Conservation (phyloP, 2,113 vertebrate species). For the Irena cyanogastra region DNA sequence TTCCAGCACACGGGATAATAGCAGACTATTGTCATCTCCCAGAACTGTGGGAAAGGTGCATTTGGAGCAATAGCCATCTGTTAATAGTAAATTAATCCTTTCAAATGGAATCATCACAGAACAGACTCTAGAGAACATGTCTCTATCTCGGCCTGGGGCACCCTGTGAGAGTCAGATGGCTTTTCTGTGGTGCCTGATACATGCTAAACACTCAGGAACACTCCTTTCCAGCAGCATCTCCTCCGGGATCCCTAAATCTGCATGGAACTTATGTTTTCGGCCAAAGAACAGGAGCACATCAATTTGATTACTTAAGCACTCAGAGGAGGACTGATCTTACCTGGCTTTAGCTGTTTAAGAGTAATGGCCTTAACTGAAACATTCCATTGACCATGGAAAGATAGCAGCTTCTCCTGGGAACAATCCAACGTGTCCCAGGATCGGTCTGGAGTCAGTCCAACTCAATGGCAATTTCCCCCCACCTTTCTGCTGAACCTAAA, state of each 20-base stretch:
- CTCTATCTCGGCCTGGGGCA: neutral
- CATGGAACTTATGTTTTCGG: neutral
- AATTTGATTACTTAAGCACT: neutral
- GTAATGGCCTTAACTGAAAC: neutral
- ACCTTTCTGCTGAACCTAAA: neutral
- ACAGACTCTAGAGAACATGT: too few species aligned
- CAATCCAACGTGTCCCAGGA: neutral
- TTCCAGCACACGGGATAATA: neutral
- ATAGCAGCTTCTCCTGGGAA: neutral
- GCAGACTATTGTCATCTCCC: neutral
- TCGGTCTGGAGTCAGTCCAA: neutral
- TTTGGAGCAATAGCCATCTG: neutral
- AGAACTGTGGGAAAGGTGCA: neutral
- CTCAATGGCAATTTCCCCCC: neutral
- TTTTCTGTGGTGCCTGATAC: neutral
- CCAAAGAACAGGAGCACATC: neutral
- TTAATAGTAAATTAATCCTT: neutral
- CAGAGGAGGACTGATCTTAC: neutral
- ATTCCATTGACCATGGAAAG: neutral
- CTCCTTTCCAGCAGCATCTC: neutral
- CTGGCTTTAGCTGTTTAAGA: neutral
- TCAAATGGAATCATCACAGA: neutral
- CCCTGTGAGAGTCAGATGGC: neutral
- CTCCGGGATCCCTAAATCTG: neutral
- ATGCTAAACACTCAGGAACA: neutral